phyloP scores from a whole-genome alignment of 1,140 invertebrate species.

The Idris sp. region DNA sequence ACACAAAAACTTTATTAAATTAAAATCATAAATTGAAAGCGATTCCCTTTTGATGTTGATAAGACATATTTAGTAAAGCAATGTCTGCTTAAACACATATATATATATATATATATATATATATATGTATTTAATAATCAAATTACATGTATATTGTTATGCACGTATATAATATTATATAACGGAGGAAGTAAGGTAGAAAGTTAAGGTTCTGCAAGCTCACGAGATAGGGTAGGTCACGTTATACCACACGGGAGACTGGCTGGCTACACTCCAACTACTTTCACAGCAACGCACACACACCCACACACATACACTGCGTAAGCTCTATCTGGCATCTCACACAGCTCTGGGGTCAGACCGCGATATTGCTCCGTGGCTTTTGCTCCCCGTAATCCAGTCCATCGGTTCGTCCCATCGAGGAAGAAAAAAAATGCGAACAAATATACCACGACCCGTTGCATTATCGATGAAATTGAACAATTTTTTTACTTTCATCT shows the following conservation, averaged over 20 bases:
- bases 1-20: too few relatives aligned
- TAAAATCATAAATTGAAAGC: too few relatives aligned
- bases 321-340: constrained; percentile 56
- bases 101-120: constrained; percentile 19
- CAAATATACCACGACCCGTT: constrained; percentile 19
- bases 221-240: constrained; percentile 51
- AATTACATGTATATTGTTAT: too few relatives aligned
- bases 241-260: constrained; percentile 52
- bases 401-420: constrained; percentile 45
- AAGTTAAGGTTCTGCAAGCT: constrained; percentile 44
- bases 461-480: constrained; percentile 41
- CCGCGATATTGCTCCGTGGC: constrained; percentile 63
- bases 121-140: constrained; percentile 2
- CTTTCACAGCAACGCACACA: constrained; percentile 10
- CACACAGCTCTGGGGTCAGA: constrained; percentile 62
- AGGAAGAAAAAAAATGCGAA: constrained; percentile 15
- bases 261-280: constrained; percentile 59
- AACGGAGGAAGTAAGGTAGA: constrained; percentile 17
- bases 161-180: too few relatives aligned
- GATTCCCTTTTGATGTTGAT: too few relatives aligned
- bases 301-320: constrained; percentile 6
- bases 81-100: too few relatives aligned
- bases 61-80: too few relatives aligned
- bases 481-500: constrained; percentile 9
- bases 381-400: constrained; percentile 61